Evolutionary conservation across 30 jellyfish, hydroid and myxozoan genomes (phyloP).

Genomic region (Aurelia sp.): DNA sequence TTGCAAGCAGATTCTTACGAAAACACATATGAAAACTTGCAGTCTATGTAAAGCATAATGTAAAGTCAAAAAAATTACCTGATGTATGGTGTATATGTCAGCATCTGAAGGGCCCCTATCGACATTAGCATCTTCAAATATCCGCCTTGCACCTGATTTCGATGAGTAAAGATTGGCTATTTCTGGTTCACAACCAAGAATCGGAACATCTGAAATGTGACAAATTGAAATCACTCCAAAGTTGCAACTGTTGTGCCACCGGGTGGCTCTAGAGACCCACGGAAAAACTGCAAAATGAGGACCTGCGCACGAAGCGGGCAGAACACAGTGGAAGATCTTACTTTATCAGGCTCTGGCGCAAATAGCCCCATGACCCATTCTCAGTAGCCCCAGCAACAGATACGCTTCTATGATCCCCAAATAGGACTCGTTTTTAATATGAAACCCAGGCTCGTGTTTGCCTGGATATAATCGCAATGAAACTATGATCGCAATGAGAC

Average conservation of each 20-base stretch:
- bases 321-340: no score
- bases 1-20: no score
- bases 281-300: no score
- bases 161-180: slow-evolving; percentile 79
- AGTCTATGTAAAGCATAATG: not conserved
- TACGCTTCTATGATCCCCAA: not conserved
- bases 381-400: no score
- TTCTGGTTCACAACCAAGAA: slow-evolving; percentile 93
- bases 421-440: not conserved
- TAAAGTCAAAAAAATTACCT: slow-evolving; percentile 31
- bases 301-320: no score
- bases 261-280: no score
- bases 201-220: slow-evolving; percentile 66
- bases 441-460: no score
- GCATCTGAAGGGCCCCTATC: slow-evolving; percentile 81
- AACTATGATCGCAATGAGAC: no score
- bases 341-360: no score
- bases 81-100: slow-evolving; percentile 71
- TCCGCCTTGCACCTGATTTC: slow-evolving; percentile 90
- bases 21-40: not conserved
- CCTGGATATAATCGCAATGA: no score
- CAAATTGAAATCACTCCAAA: not conserved
- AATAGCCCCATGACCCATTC: no score
- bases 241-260: not conserved
- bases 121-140: slow-evolving; percentile 80